Percentiles rank a stretch among this genome's conserved stretches.
Evolutionary conservation across 2,888 invertebrate genomes (phyloP).

Genomic region (Neoascia interrupta): DNA sequence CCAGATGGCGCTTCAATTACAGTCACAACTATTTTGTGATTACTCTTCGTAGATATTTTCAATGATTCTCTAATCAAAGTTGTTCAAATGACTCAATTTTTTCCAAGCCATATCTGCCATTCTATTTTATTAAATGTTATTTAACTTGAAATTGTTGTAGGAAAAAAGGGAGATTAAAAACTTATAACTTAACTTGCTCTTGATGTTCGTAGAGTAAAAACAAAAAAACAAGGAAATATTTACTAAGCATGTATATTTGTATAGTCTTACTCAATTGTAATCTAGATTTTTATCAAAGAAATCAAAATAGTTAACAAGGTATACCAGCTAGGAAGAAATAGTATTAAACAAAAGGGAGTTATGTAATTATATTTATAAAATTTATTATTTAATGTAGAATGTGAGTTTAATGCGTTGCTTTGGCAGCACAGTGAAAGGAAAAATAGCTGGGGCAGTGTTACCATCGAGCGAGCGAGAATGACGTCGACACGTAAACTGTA

Average conservation of each 20-base stretch:
- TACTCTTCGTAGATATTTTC: slow-evolving; percentile 35
- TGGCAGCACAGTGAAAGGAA: slow-evolving; percentile 10
- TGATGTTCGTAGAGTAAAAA: slow-evolving; percentile 29
- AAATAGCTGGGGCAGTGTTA: no score
- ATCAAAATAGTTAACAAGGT: slow-evolving; percentile 44
- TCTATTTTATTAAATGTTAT: slow-evolving; percentile 40
- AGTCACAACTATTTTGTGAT: slow-evolving; percentile 79
- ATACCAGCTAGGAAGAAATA: slow-evolving; percentile 7
- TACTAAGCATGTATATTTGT: slow-evolving; percentile 57
- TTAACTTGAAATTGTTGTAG: slow-evolving; percentile 30
- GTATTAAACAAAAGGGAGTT: no score
- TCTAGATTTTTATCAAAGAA: slow-evolving; percentile 12
- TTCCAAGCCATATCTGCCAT: slow-evolving; percentile 65
- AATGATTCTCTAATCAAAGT: slow-evolving; percentile 31
- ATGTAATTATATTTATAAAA: no score
- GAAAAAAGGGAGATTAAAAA: slow-evolving; percentile 12
- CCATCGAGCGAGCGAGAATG: no score
- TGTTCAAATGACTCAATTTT: slow-evolving; percentile 57
- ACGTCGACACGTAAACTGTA: no score
- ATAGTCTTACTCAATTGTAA: slow-evolving; percentile 20
- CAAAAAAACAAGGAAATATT: slow-evolving; percentile 20
- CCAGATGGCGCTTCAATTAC: slow-evolving; percentile 77
- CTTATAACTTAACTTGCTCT: no score
- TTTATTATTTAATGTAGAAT: no score
- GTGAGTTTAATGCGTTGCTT: neutral